Evolutionary conservation across 92 coral and sea anemone genomes (phyloP), one percentile per base, ranked within the genome.

Genomic region (Parazoanthus swiftii): DNA sequence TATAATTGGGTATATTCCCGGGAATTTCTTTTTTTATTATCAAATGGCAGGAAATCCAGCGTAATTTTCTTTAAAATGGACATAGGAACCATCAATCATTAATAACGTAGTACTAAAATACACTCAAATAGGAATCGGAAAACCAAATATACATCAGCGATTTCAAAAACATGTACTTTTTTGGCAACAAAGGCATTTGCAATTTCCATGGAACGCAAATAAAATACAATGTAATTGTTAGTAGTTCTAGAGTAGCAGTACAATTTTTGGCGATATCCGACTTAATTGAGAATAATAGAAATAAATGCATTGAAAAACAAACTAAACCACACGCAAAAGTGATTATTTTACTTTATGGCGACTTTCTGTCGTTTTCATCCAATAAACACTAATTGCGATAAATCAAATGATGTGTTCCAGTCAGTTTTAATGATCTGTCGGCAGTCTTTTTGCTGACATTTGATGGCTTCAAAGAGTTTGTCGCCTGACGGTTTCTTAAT

Each of bases 391-490:
- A 75, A 75, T 75, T 76, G 80, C 37, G 42, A 76, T 42, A 76
- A 42, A 76, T 18, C 82, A 79, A 50, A 51, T 15, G 65, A 73
- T 15, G 21, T 48, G 65, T 79, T 14, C 21, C 39, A 79, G 65
- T 79, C 82, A 25, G 82, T 79, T 25, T 79, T 79, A 79, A 79
- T 48, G 66, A 51, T 50, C 42, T 48, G 82, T 79, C 82, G 66
- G 66, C 67, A 46, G 82, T 50, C 65, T 50, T 79, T 79, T 50
- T 79, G 18, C 43, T 5, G 20, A n/a, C 23, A 79, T 48, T 50
- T 48, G n/a, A 46, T 13, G 67, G 82, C 33, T 79, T 50, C 43
- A 79, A 79, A 48, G 82, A 46, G 67, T n/a, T 79, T 79, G 59
- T 79, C 82, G 70, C 70, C 70, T 63, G 26, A 63, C 25, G 26